Evolutionary conservation across 2,797 vertebrate species (phyloP), one percentile per base, ranked within the genome.

Genomic region (Anableps anableps): DNA sequence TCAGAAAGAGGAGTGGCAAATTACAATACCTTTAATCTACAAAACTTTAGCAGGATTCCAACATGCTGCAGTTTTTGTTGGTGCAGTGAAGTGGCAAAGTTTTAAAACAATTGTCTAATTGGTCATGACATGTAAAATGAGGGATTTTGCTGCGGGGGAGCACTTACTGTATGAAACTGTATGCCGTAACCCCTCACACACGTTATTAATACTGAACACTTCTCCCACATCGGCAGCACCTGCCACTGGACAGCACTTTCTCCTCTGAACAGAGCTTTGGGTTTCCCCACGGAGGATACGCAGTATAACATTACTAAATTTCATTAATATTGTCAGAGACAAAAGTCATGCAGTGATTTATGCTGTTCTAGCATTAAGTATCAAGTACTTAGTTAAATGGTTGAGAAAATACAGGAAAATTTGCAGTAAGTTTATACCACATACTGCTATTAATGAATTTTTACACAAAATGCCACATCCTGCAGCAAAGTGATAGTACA

Each of bases 201-300:
- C 93, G 77, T 92, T 92, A 94, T 92, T 94, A 94, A 94, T 92
- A 94, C 91, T 92, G 88, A 94, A 93, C 85, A 89, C 92, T 92
- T 94, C 94, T 94, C 93, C 93, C 92, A 92, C 93, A 95, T 95
- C 90, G 88, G 92, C 93, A 95, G 90, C 95, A 95, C 94, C 94
- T 95, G 94, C 92, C 93, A 89, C 90, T 86, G 91, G 88, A 93
- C 90, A 90, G 88, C 95, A 91, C 81, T 83, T 80, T 85, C 90
- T 89, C 91, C 78, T 92, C 89, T 88, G 86, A 89, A 78, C 60
- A 31, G 41, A 77, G 88, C 91, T 85, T 86, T 92, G 90, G 88
- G 88, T 92, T 93, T 93, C 91, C 93, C 95, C 90, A 77, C 19
- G 34, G 91, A 93, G 93, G 89, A 93, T 93, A 83, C 64, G 82